Conservation (phyloP, 2,113 vertebrate genomes). For the Clarias magur region DNA sequence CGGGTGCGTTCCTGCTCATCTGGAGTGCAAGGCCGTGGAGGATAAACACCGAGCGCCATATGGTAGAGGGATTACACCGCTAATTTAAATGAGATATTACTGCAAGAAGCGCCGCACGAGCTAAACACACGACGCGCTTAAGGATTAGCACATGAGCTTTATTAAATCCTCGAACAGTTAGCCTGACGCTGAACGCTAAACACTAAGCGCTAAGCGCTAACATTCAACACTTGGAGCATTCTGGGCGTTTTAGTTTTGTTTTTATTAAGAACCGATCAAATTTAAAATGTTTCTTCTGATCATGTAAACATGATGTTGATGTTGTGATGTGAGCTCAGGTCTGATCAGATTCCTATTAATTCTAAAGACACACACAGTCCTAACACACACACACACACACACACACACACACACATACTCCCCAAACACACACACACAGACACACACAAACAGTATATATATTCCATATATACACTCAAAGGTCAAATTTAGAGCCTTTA, state of each 20-base stretch:
- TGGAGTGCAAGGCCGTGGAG: slow-evolving; percentile 71
- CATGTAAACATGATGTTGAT: neutral
- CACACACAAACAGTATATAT: neutral
- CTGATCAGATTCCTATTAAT: neutral
- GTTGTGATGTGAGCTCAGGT: neutral
- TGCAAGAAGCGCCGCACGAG: slow-evolving; percentile 58
- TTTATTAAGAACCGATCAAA: neutral
- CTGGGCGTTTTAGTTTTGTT: neutral
- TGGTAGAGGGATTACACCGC: slow-evolving; percentile 70
- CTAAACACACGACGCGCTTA: slow-evolving; percentile 60
- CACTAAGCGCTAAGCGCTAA: slow-evolving; percentile 24
- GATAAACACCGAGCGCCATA: slow-evolving; percentile 69
- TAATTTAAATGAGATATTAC: slow-evolving; percentile 77
- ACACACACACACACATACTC: neutral
- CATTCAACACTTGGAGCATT: slow-evolving; percentile 3
- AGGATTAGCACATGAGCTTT: slow-evolving; percentile 28
- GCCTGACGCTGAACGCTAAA: slow-evolving; percentile 28
- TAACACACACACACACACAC: neutral
- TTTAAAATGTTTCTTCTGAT: neutral
- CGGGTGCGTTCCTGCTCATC: slow-evolving; percentile 77
- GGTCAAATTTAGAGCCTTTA: neutral
- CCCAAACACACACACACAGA: neutral
- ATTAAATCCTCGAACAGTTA: slow-evolving; percentile 32
- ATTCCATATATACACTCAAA: neutral
- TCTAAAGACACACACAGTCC: neutral